Conservation (phyloP, 2,113 vertebrate species). For the Etheostoma cragini region DNA sequence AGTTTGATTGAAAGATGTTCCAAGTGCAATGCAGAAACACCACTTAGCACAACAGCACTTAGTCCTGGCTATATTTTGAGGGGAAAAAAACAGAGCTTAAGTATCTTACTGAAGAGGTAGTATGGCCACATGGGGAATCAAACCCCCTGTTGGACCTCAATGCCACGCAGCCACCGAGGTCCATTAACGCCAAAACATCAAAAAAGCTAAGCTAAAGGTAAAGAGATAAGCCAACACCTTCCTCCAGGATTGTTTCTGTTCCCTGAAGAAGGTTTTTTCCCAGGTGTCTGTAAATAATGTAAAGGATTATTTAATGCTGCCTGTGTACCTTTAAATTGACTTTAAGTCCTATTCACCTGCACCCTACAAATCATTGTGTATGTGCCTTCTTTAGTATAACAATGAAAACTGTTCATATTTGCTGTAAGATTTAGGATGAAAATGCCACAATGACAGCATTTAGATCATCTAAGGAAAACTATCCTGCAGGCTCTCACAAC, state of each 20-base stretch:
- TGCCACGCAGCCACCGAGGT: conserved; percentile 29
- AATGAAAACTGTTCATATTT: neutral
- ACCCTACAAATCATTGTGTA: neutral
- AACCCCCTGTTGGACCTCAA: conserved; percentile 11
- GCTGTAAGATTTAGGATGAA: neutral
- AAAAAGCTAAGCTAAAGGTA: conserved; percentile 9
- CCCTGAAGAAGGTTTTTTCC: conserved; percentile 8
- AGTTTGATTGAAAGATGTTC: conserved; percentile 21
- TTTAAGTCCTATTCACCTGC: neutral
- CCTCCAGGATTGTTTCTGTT: neutral
- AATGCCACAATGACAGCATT: conserved; percentile 5
- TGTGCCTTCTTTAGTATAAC: neutral
- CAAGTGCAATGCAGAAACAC: conserved; percentile 8
- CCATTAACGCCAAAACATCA: conserved; percentile 50
- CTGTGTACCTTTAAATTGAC: neutral
- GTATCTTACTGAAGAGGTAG: conserved; percentile 20
- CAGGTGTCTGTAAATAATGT: conserved; percentile 11
- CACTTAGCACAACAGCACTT: conserved; percentile 8
- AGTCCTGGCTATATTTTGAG: neutral
- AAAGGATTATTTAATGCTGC: neutral
- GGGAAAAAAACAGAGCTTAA: conserved; percentile 19
- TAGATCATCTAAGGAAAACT: neutral
- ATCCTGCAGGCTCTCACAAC: conserved; percentile 15
- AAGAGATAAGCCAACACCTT: conserved; percentile 5
- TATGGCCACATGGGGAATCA: conserved; percentile 30